Conservation (phyloP, 2,888 invertebrate genomes). For the Catocala nupta region DNA sequence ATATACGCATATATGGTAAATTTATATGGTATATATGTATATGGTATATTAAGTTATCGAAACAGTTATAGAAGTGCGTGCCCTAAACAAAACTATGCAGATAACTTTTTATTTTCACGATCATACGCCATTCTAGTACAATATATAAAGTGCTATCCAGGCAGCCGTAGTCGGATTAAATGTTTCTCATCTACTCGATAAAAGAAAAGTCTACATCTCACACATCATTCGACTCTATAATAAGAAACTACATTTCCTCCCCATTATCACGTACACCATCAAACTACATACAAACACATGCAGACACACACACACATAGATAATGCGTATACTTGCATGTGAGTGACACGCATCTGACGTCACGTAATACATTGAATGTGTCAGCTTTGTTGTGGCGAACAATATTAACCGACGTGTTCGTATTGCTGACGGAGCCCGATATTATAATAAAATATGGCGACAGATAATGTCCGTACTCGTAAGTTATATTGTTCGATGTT, state of each 20-base stretch:
- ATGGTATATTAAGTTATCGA: too few species aligned
- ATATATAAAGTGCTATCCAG: too few species aligned
- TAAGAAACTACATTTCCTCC: not conserved
- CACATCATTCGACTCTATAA: too few species aligned
- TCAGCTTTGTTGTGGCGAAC: constrained; percentile 30
- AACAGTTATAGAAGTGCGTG: too few species aligned
- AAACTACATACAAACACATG: not conserved
- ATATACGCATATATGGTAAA: too few species aligned
- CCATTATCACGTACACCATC: not conserved
- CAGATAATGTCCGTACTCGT: not conserved
- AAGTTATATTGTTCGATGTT: not conserved
- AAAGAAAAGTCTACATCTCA: too few species aligned
- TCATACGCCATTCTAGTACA: too few species aligned
- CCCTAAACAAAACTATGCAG: too few species aligned
- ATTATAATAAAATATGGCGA: constrained; percentile 2
- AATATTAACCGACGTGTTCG: constrained; percentile 17
- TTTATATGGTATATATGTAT: too few species aligned
- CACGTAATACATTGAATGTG: constrained; percentile 56
- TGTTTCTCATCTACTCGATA: too few species aligned
- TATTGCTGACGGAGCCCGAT: not conserved
- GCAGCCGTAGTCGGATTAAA: too few species aligned
- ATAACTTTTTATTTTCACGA: too few species aligned
- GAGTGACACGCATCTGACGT: constrained; percentile 27
- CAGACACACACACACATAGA: not conserved
- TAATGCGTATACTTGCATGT: not conserved